Evolutionary conservation across 2,888 invertebrate genomes (phyloP).

Genomic region (Napeogenes sylphis): DNA sequence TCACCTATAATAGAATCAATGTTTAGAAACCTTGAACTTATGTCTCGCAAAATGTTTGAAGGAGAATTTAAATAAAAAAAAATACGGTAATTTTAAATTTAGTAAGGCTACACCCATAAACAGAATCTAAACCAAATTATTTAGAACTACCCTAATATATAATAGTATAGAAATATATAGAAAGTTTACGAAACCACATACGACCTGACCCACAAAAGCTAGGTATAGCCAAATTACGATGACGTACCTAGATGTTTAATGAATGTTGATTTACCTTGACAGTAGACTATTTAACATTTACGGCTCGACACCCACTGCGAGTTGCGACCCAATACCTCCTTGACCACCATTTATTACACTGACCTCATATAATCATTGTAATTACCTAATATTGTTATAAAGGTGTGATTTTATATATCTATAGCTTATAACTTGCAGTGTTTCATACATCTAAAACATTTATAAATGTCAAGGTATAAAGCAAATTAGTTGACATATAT

Average conservation of each 20-base stretch:
- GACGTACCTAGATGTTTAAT: conserved; percentile 6
- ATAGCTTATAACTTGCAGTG: no score
- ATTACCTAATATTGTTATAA: not conserved
- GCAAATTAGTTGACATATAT: conserved; percentile 56
- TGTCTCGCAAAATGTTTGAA: conserved; percentile 40
- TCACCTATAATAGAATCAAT: conserved; percentile 42
- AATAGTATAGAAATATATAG: no score
- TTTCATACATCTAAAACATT: conserved; percentile 5
- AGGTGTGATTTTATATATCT: no score
- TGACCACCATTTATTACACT: conserved; percentile 15
- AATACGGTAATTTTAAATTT: not conserved
- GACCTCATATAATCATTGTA: conserved; percentile 16
- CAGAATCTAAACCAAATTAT: no score
- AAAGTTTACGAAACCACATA: not conserved
- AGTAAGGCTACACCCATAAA: no score
- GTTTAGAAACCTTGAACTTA: conserved; percentile 54
- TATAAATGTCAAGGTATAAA: conserved; percentile 66
- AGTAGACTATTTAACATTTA: conserved; percentile 32
- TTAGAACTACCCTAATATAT: no score
- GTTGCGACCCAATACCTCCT: conserved; percentile 13
- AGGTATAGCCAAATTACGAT: no score
- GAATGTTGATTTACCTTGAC: conserved; percentile 33
- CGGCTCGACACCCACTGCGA: conserved; percentile 19
- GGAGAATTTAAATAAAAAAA: not conserved
- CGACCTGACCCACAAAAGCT: not conserved